Evolutionary conservation across 1,140 invertebrate genomes (phyloP), one percentile per base, ranked within the genome.

Genomic region (Nixonia krombeini): DNA sequence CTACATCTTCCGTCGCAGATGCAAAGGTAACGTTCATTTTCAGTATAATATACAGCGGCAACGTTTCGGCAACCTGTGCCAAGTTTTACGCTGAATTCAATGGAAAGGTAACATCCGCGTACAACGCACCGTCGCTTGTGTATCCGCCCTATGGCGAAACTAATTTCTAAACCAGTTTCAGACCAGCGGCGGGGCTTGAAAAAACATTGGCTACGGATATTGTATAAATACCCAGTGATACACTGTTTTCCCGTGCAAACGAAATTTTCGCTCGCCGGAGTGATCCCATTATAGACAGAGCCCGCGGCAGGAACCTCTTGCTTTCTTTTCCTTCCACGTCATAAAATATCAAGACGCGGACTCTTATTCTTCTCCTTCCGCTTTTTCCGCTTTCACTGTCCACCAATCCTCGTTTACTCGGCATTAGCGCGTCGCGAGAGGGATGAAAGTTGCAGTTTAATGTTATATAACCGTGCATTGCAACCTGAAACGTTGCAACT

Each of bases 281-380:
- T 21, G 21, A 50, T 58, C 50, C 55, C 44, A 44, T 50, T 38
- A 13, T 50, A 50, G 46, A 29, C 42, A 13, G 26, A 18, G 46
- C 55, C 55, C 31, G 12, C 25, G 55, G 55, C 21, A 6, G 6
- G 21, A 21, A 26, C 40, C 26, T 26, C 13, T 18, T 16, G 38
- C 38, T 50, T 50, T 47, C 45, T 49, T 49, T 44, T 41, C 15
- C 7, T 18, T 57, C 28, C 35, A 50, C 49, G 50, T 58, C 46
- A 50, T 29, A 50, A 50, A 58, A 58, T 58, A 58, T 21, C 46
- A 50, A 44, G 55, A 50, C 49, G 46, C 44, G 50, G 42, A 58
- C 28, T 17, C 31, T 47, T 50, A 31, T 53, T 38, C 31, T 47
- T 23, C 26, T 28, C 3, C 18, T n/a, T 18, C 28, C 38, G 15